These are phyloP conservation scores for Amphipyra berbera DNA, from an alignment of 2,888 invertebrate species.

Conservation along the genomic window DNA sequence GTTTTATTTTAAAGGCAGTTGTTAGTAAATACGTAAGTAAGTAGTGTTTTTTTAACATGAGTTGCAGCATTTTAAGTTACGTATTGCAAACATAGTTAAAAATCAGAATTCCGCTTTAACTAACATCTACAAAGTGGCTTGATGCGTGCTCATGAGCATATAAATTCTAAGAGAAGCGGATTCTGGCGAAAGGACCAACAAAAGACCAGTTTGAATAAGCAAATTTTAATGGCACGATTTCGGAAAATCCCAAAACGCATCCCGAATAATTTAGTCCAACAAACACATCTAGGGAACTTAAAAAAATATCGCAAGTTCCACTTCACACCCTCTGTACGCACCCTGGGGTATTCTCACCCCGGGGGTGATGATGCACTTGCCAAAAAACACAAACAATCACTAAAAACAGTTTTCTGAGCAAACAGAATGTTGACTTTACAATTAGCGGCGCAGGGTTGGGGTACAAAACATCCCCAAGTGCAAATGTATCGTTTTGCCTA, in stretches of 20 bases:
- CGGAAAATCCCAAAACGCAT: not conserved
- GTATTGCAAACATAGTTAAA: no score
- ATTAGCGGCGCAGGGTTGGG: conserved; percentile 65
- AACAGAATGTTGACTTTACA: conserved; percentile 75
- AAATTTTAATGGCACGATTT: no score
- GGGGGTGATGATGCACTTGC: conserved; percentile 64
- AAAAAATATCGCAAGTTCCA: conserved; percentile 49
- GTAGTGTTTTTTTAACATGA: no score
- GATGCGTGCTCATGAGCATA: no score
- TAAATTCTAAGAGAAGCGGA: no score
- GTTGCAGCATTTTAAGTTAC: no score
- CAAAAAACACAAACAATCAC: conserved; percentile 74
- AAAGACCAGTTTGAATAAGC: no score
- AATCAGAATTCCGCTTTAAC: no score
- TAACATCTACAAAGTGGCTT: no score
- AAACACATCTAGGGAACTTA: conserved; percentile 11
- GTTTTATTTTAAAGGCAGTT: no score
- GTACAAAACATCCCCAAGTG: conserved; percentile 44
- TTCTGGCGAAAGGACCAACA: no score
- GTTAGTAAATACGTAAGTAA: no score
- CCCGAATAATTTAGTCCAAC: not conserved
- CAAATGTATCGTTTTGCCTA: conserved; percentile 43
- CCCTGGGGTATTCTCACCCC: conserved; percentile 28
- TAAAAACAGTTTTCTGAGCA: conserved; percentile 65
- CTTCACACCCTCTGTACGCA: conserved; percentile 41